Evolutionary conservation across 2,888 invertebrate genomes (phyloP), one percentile per base, ranked within the genome.

Genomic region (Melinaea marsaeus): DNA sequence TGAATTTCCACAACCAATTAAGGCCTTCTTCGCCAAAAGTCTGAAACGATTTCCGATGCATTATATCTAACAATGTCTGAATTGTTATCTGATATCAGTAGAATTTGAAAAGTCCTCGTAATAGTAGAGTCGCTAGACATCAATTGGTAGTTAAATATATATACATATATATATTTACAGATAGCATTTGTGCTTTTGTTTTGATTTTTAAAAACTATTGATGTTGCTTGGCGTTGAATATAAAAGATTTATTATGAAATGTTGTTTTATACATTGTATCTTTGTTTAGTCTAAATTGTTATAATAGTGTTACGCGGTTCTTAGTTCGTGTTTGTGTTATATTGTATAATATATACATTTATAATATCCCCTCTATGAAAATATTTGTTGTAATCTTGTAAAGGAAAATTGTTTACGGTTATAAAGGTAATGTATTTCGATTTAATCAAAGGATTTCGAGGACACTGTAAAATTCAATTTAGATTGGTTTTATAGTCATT

Each of bases 401-500:
- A 87, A 84, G 83, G 84, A 86, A 84, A 65, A 69, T 69, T 63
- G 55, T 64, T 69, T 65, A 67, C 64, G 64, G 70, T 65, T 69
- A 67, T 64, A 83, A 63, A 62, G 7, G 55, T 76, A 74, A 78
- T 79, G 74, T 79, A 79, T 78, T 77, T 78, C 76, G 75, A 80
- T 80, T 78, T 79, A 83, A 80, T 51, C 82, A 85, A 79, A 83
- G 79, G 86, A 70, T 75, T 85, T 86, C 22, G 84, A 82, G 82
- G 79, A 79, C 72, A 84, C 78, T 87, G 83, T 86, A 85, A 84
- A 84, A 84, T 88, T 89, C 87, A 86, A 87, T 73, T 90, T 90
- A 90, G 90, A 88, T 89, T 90, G 86, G 84, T 90, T 90, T 88
- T 88, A 88, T 89, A 90, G 87, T 86, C 89, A 91, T 88, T 91